A percentile compares a stretch with the other conserved stretches of the same genome.
Conservation (phyloP, 2,888 invertebrate species). For the Phorcus lineatus region DNA sequence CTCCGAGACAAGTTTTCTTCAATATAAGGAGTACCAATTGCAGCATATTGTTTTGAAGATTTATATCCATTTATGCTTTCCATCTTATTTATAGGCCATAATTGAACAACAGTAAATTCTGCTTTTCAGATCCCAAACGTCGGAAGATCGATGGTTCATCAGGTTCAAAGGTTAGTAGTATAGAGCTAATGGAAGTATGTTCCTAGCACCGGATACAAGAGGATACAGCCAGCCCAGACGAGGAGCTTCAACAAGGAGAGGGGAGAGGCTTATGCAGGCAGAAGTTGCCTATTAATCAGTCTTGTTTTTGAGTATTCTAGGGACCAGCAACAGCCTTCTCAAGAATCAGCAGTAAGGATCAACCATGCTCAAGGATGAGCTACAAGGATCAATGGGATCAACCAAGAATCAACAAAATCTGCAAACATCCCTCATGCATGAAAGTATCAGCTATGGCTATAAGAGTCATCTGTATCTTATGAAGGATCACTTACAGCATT, state of each 20-base stretch:
- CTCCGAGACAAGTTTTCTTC: background rate
- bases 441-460: too few species aligned
- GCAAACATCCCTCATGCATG: background rate
- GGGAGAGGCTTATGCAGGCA: background rate
- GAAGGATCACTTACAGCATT: too few species aligned
- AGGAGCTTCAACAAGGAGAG: slow-evolving; percentile 21
- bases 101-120: background rate
- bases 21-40: background rate
- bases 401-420: too few species aligned
- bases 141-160: slow-evolving; percentile 59
- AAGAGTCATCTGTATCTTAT: too few species aligned
- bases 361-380: too few species aligned
- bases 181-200: slow-evolving; percentile 52
- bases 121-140: slow-evolving; percentile 55
- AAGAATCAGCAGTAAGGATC: too few species aligned
- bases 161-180: slow-evolving; percentile 71
- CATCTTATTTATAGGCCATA: background rate
- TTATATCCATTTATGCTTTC: background rate
- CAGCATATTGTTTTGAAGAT: background rate
- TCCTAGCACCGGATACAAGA: slow-evolving; percentile 23
- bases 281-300: background rate
- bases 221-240: slow-evolving; percentile 9
- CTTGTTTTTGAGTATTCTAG: slow-evolving; percentile 13
- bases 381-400: too few species aligned
- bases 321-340: background rate